Base-by-base conservation (phyloP, 2,888 invertebrate genomes). In the Proisotoma minuta region DNA sequence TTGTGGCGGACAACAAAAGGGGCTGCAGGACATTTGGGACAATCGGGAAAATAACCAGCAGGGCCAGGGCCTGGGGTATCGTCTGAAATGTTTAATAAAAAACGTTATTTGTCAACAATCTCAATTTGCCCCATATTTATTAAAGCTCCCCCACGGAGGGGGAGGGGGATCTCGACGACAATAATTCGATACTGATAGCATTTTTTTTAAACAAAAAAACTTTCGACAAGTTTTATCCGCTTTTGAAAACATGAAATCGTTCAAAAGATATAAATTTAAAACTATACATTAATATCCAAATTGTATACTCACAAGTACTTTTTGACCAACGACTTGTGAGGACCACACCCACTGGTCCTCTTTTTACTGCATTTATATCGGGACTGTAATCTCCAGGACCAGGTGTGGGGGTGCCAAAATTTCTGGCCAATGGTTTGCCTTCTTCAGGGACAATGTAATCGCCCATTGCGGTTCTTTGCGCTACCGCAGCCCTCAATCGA, bases 361-460 rank as follows among this genome's bases (percentile, higher is more conserved):
- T 48, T 20, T 60, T 63, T 3, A 39, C 23, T 2, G 57, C 39
- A 23, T 50, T 61, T 2, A 63, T 24, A 1, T 34, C 47, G 5
- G 66, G 66, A 39, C 59, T 56, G n/a, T 66, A 66, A 5, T 57
- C 63, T 3, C 60, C 66, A 2, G 66, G 66, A 26, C 66, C 66
- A n/a, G 66, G 66, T 3, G 12, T 57, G 27, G 28, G 39, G 23
- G 49, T 48, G 49, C 61, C 65, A 62, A 26, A 53, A 49, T 58
- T 51, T 59, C 57, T 66, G 5, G 66, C 57, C 1, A 66, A 34
- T 26, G 66, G 63, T 15, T 43, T 39, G 20, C 57, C 63, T 23
- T 61, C 63, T 28, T 57, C 23, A n/a, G 39, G 51, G 1, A 57
- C 57, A 27, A 20, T 57, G 26, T 63, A 66, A 1, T 47, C 29